phyloP scores from a whole-genome alignment of 2,113 vertebrate genomes.

The Poicephalus gulielmi region DNA sequence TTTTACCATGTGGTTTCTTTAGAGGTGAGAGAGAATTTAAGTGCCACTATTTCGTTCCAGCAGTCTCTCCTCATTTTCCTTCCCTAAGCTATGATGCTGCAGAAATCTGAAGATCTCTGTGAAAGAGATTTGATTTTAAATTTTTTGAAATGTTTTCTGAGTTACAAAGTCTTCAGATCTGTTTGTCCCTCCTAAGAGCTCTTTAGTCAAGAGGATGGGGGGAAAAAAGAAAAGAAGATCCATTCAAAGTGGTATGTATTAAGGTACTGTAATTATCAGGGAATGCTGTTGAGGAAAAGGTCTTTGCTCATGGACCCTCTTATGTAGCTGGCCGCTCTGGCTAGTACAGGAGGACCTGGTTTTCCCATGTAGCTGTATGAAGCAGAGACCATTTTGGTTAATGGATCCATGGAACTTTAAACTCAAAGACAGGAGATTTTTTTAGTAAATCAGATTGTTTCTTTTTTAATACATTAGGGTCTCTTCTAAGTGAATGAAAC shows the following conservation, averaged over 20 bases:
- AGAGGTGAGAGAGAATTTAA: not conserved
- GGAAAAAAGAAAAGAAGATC: not conserved
- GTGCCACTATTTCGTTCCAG: not conserved
- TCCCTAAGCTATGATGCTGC: not conserved
- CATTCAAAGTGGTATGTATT: not conserved
- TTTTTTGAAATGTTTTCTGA: not conserved
- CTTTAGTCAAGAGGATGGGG: not conserved
- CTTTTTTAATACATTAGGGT: not conserved
- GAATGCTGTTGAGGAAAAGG: not conserved
- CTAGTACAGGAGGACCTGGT: not conserved
- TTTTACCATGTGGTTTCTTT: not conserved
- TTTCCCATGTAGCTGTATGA: not conserved
- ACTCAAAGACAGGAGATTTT: not conserved
- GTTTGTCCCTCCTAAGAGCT: not conserved
- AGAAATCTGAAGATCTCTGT: not conserved
- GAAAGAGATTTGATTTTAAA: not conserved
- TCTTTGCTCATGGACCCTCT: not conserved
- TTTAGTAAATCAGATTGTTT: not conserved
- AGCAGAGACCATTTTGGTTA: not conserved
- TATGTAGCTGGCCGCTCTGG: not conserved
- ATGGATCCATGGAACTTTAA: not conserved
- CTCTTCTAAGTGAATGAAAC: not conserved
- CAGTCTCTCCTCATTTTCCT: not conserved
- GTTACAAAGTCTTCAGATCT: not conserved
- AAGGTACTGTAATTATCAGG: not conserved